Evolutionary conservation across 2,888 invertebrate genomes (phyloP), one percentile per base, ranked within the genome.

Genomic region (Rhingia campestris): DNA sequence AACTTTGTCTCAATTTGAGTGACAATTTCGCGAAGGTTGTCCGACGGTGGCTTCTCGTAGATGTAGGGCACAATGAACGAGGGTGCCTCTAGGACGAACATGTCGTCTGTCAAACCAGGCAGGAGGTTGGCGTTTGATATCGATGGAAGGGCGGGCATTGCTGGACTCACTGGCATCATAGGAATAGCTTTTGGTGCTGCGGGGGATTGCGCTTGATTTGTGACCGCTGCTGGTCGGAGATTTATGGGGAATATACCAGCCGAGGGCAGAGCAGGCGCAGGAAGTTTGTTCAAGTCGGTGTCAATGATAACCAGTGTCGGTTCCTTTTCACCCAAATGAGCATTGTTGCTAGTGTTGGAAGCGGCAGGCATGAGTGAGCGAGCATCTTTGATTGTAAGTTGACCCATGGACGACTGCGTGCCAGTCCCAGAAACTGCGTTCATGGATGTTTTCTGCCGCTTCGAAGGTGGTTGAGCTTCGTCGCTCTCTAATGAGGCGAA

Each of bases 61-160:
- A 97, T 96, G 90, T 97, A 97, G 56, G 97, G 97, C 87, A 97
- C 97, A 89, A 97, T 97, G 89, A 97, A 97, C 30, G 97, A 97
- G 5, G 97, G 97, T 35, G 97, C 97, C 91, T 97, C 97, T 7
- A 97, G 95, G 9, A 97, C 97, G 90, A 95, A 97, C 95, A 97
- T 97, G 88, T 97, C 97, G 90, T 97, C 97, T 22, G 97, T 97
- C 32, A 97, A 91, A 6, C 96, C 96, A 0, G 97, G 97, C 87
- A 97, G 91, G 86, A 97, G 94, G 41, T 94, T 94, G 45, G 94
- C 93, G 91, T 89, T 93, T 33, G 88, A 87, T 58, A 87, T 88
- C 91, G 87, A 92, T 88, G 86, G 92, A 43, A 88, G 49, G 53
- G 81, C 89, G 89, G 84, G 91, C 89, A 86, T 81, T 69, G 87